These are phyloP conservation scores for Fratercula arctica DNA, from an alignment of 2,797 vertebrate species.

Conservation along the genomic window DNA sequence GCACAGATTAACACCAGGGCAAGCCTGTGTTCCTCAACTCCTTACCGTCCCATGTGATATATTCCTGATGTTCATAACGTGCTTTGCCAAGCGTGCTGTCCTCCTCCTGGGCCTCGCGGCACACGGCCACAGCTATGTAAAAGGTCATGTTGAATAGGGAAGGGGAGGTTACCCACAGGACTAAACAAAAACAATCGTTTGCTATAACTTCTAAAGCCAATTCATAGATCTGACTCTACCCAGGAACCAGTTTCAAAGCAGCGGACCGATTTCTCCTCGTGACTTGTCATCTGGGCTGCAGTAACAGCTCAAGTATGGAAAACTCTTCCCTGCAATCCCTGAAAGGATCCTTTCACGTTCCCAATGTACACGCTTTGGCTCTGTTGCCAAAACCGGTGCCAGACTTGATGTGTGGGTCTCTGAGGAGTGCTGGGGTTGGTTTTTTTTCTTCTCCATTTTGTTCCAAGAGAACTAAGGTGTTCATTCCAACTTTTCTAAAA, in stretches of 20 bases:
- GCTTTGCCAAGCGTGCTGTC: neutral
- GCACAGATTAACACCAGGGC: neutral
- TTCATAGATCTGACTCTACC: neutral
- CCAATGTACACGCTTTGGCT: neutral
- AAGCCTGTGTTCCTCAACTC: neutral
- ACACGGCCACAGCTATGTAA: neutral
- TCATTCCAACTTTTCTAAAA: neutral
- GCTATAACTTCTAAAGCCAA: neutral
- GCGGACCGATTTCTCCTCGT: neutral
- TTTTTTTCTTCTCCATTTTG: neutral
- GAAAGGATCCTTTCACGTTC: neutral
- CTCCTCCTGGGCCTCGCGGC: neutral
- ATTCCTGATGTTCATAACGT: rapidly evolving
- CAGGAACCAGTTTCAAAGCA: neutral
- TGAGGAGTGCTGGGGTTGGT: neutral
- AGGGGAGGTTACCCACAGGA: neutral
- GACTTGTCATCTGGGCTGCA: neutral
- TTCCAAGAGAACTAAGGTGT: neutral
- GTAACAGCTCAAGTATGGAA: neutral
- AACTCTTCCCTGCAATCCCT: neutral
- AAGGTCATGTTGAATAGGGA: neutral
- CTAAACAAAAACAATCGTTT: neutral
- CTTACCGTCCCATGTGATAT: neutral
- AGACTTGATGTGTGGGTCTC: neutral
- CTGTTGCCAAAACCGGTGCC: neutral